Conservation (phyloP, 1,140 invertebrate species). For the Brachionus manjavacas region DNA sequence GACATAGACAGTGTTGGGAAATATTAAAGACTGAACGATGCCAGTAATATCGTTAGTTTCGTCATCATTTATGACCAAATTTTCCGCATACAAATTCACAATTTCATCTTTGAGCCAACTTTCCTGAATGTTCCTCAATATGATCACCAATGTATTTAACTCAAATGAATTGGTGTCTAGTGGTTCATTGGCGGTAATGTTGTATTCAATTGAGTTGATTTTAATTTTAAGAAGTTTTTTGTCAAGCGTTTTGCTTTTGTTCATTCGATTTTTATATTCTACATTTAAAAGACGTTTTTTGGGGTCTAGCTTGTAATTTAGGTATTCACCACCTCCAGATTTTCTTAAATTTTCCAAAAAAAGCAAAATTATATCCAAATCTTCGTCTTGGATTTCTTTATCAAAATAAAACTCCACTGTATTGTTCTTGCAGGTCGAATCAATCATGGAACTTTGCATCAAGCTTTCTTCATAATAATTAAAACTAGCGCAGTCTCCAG, state of each 20-base stretch:
- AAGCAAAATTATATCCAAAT: background rate
- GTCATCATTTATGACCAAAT: conserved; percentile 18
- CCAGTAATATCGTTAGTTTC: background rate
- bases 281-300: background rate
- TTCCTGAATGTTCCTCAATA: background rate
- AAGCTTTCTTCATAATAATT: background rate
- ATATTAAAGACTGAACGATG: background rate
- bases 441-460: background rate
- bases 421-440: background rate
- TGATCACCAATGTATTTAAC: background rate
- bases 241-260: background rate
- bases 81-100: conserved; percentile 14
- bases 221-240: background rate
- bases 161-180: background rate
- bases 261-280: background rate
- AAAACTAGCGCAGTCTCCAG: background rate
- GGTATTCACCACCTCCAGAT: conserved; percentile 5
- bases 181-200: background rate
- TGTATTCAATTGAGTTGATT: background rate
- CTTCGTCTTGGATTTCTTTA: background rate
- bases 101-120: background rate
- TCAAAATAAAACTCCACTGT: conserved; percentile 9
- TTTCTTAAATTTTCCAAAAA: conserved; percentile 13
- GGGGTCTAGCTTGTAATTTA: background rate
- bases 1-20: background rate